Base-by-base conservation (phyloP, 64 coral and sea anemone species). In the Montipora cactus region DNA sequence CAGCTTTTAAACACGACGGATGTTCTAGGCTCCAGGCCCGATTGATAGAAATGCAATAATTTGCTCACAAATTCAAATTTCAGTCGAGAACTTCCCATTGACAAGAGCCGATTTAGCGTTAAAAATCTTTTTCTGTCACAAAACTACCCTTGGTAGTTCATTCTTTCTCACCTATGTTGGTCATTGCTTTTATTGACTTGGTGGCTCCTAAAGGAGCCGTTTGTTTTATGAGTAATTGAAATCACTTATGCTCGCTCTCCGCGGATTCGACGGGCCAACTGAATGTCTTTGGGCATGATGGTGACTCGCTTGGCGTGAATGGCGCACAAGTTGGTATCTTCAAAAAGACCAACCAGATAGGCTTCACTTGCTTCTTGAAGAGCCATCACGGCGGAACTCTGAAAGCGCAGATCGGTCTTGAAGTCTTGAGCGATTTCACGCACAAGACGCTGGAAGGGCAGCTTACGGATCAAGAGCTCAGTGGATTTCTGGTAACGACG, bases 241-340 rank as follows among this genome's bases (percentile, higher is more conserved):
- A 37, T 0, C 62, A n/a, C 62, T 85, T 85, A 92, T 79, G 91
- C 81, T 79, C 91, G 75, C 19, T 87, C 91, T 64, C 92, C 95
- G 68, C 93, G 93, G 92, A 94, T 97, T 91, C 95, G 92, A 77
- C 93, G 89, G 67, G 93, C 93, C 20, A 95, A 79, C 86, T 94
- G 96, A 78, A 98, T 98, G 73, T 94, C 96, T 79, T 97, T 97
- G 75, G 95, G 95, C 95, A 97, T 97, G 48, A 97, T 98, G 86
- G 93, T 98, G 61, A 95, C 96, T n/a, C 96, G 93, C 90, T 98
- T 98, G 85, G 95, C 95, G 88, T 97, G 95, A 77, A 97, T 97
- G 92, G 95, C 95, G 83, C 95, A 96, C 95, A 96, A 96, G 92
- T 96, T 96, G 75, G 95, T 96, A 92, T 96, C 95, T 76, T 96